A percentile compares a stretch with the other conserved stretches of the same genome.
Conservation (phyloP, 92 coral and sea anemone species). For the Zoanthus sansibaricus region DNA sequence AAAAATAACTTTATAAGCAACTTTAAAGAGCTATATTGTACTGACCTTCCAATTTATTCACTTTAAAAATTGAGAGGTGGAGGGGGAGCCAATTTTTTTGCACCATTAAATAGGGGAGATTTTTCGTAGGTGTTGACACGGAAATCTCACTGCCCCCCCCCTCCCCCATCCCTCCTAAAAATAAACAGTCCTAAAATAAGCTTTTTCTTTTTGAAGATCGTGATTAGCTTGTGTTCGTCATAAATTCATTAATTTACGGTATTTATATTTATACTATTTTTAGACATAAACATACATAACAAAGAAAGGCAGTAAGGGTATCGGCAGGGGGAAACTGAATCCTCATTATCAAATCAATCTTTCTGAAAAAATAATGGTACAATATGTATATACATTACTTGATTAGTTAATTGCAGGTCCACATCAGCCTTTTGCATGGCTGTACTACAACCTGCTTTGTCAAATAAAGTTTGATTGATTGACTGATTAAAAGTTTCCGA, state of each 20-base stretch:
- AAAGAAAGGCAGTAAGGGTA: not conserved
- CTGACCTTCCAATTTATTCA: conserved; percentile 19
- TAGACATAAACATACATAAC: conserved; percentile 5
- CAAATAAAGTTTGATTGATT: conserved; percentile 10
- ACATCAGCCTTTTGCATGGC: conserved; percentile 12
- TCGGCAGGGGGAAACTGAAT: conserved; percentile 15
- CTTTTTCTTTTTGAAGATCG: conserved; percentile 8
- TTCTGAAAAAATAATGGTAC: conserved; percentile 6
- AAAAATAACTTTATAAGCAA: conserved; percentile 5
- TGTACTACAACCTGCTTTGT: not conserved
- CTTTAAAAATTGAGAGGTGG: conserved; percentile 28
- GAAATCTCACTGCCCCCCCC: conserved; percentile 7
- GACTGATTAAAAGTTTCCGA: conserved; percentile 11
- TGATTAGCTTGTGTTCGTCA: not conserved
- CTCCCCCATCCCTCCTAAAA: not conserved
- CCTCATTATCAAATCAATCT: conserved; percentile 12
- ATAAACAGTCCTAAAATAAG: conserved; percentile 3
- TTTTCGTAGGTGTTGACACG: not conserved
- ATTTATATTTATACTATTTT: not conserved
- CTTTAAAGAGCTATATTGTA: conserved; percentile 13
- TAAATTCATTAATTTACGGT: not conserved
- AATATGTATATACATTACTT: conserved; percentile 13
- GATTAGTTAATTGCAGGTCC: conserved; percentile 9
- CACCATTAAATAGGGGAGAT: conserved; percentile 21
- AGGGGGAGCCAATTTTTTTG: conserved; percentile 26